Base-by-base conservation (phyloP, 2,888 invertebrate species). In the Chymomyza caudatula region DNA sequence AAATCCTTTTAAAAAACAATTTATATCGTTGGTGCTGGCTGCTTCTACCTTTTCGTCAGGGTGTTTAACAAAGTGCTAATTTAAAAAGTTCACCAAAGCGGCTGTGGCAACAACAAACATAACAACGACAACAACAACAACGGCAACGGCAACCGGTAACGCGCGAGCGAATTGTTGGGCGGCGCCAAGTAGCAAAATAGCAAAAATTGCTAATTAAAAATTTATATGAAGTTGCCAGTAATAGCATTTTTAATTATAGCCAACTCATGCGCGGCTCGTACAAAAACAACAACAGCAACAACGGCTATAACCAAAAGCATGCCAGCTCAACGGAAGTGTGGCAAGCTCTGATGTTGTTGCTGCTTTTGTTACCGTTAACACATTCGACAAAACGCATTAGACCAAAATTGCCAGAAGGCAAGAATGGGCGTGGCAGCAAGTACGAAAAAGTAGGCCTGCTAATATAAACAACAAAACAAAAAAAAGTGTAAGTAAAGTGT, bases 181-280 rank as follows among this genome's bases (percentile, higher is more conserved):
- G 53, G 65, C 49, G 63, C 69, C 71, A 80, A 83, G 88, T 86
- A 86, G 88, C 77, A 86, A 86, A 88, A 88, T 88, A 88, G 88
- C 87, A 87, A 88, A 88, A 88, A 87, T 88, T 88, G 85, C 89
- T 88, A 88, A 88, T 88, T 88, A 88, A 88, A 88, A 88, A 88
- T 88, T 85, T 88, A 88, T 88, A 86, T 85, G 85, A 86, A 88
- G 87, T 88, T 88, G 84, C 85, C 88, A 81, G 88, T 88, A 88
- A 88, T 88, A 88, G 86, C 88, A 88, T 87, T 88, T 86, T 88
- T 88, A 88, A 88, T 88, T 88, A 88, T 84, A 77, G 86, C 84
- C 86, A 84, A 77, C 85, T 76, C 85, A 76, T 80, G 80, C 80
- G 80, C 79, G 77, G 76, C 65, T 69, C 78, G 69, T 70, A 75